Base-by-base conservation (phyloP, 2,888 invertebrate genomes). In the Mythimna lalbum region DNA sequence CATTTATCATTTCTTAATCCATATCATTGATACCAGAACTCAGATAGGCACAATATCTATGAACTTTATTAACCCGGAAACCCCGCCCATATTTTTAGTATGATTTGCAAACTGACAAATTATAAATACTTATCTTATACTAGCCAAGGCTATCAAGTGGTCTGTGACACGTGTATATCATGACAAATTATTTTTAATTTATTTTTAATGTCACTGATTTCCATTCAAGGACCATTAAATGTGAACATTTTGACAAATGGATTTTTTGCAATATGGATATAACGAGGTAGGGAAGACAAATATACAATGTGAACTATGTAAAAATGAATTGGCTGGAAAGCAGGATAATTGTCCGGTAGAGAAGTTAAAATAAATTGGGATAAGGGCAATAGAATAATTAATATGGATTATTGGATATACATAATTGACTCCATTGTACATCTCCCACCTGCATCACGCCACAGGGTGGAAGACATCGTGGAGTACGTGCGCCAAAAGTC, bases 61-160 rank as follows among this genome's bases (percentile, higher is more conserved):
- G 4, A 68, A 36, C 6, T 36, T 43, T 36, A 75, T 56, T 27
- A 66, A 63, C 27, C 53, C 65, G 63, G 69, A 63, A 62, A 27
- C 52, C 65, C 39, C 69, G 61, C 76, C 81, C 27, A 81, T 65
- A 66, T 63, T 55, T 61, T 59, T 49, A 27, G 27, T 50, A 64
- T 31, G 33, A 60, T 76, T 78, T 66, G 67, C 76, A 47, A 49
- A 60, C 52, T 76, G 63, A 81, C 53, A 69, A 65, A 56, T 31
- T 49, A 49, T 9, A 62, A 63, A 31, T 39, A 50, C 1, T 14
- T 43, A 36, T 17, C 31, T 27, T 31, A 6, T 79, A 23, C 49
- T 23, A 23, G 31, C 23, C 76, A 69, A 69, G 68, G 63, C 12
- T 39, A 61, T 53, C 31, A 14, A 4, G 21, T 19, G 7, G 17